Evolutionary conservation across 2,113 vertebrate species (phyloP).

Genomic region (Amia ocellicauda): DNA sequence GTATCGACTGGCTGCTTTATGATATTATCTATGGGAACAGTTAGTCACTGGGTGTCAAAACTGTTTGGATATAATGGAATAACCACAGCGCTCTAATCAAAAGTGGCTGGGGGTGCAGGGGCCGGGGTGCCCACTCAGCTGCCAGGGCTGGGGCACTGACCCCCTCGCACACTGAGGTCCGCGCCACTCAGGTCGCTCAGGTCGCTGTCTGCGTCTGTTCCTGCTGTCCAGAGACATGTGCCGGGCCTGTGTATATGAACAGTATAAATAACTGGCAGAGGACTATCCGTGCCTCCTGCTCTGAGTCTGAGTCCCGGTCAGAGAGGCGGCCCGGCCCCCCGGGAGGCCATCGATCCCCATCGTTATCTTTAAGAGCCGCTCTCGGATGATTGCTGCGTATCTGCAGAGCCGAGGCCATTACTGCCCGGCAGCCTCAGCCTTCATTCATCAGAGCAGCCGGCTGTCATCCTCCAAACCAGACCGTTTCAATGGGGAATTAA

Average conservation of each 20-base stretch:
- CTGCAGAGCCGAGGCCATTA: constrained; percentile 34
- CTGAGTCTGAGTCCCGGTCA: too few species aligned
- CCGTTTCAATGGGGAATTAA: constrained; percentile 30
- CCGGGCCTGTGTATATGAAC: too few species aligned
- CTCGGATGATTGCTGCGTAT: constrained; percentile 30
- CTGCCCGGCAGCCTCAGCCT: constrained; percentile 17
- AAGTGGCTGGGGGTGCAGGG: constrained; percentile 12
- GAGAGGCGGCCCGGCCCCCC: background rate
- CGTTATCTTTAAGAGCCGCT: constrained; percentile 33
- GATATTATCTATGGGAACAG: constrained; percentile 80
- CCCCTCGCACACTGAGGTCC: too few species aligned
- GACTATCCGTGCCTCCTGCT: constrained; percentile 19
- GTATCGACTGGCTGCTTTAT: constrained; percentile 80
- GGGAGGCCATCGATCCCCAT: constrained; percentile 23
- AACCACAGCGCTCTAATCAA: constrained; percentile 62
- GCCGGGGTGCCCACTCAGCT: too few species aligned
- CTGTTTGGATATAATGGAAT: constrained; percentile 86
- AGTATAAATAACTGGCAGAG: too few species aligned
- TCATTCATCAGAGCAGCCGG: constrained; percentile 39
- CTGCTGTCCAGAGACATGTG: too few species aligned
- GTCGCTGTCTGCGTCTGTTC: too few species aligned
- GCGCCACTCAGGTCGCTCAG: too few species aligned
- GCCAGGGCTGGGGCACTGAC: too few species aligned
- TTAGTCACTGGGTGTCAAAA: constrained; percentile 88
- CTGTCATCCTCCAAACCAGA: constrained; percentile 35